Base-by-base conservation (phyloP, 2,113 vertebrate species). In the Artemisiospiza belli region DNA sequence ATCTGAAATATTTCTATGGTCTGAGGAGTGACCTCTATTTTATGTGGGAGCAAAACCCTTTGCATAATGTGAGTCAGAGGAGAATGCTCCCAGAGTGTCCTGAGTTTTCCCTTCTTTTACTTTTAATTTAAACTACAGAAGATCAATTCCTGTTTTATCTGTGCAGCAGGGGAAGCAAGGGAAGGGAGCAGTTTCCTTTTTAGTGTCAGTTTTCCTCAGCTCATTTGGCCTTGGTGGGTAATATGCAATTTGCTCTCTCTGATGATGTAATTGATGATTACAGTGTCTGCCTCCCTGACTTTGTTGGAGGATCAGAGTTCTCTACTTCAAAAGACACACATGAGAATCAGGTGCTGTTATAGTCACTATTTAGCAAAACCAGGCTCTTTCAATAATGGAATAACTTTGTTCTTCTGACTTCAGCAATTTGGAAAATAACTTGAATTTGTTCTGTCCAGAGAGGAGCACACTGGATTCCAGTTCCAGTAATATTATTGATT, bases 201-300 rank as follows among this genome's bases (percentile, higher is more conserved):
- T 88, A 80, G 44, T 93, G 57, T 79, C 78, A 78, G 31, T 92
- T 82, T 91, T 79, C 28, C 76, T 92, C 57, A 67, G 25, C 11
- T 70, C 55, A 11, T 58, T 95, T 91, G 94, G 55, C 52, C 89
- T 94, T 8, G 58, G 43, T 85, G 0, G 47, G 90, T 94, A 54
- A 82, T 89, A 10, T 33, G 72, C 74, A 92, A 91, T 94, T 96
- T 96, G 84, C 66, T 95, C 84, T 94, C 62, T 73, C 85, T 95
- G 76, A 80, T 3, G 47, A 73, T 70, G 35, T 83, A 91, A 85
- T 89, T 97, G 93, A 81, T 96, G 70, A 95, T 93, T 93, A 95
- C 79, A 91, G 55, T 41, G 59, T 85, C 75, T 95, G 49, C 63
- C 72, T 93, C 47, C 88, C 66, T 89, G 9, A 20, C 55, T 94